Evolutionary conservation across 2,797 vertebrate species (phyloP).

Genomic region (Rhinogobio ventralis): DNA sequence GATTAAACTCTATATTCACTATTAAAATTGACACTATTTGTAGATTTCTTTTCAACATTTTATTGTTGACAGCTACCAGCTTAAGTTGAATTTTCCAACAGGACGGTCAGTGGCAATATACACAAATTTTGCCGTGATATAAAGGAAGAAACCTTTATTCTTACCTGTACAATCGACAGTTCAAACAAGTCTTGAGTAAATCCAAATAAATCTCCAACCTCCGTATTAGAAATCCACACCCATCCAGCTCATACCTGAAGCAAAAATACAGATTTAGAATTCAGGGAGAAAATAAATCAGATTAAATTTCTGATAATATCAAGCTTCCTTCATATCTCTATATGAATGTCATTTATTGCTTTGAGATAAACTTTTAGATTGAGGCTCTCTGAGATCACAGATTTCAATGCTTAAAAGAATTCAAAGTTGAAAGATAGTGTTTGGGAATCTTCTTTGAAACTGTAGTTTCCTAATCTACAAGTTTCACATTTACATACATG

Average conservation of each 20-base stretch:
- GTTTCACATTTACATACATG: neutral
- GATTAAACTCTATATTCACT: neutral
- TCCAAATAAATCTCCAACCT: conserved; percentile 24
- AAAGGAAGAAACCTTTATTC: neutral
- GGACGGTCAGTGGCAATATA: neutral
- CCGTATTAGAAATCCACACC: conserved; percentile 16
- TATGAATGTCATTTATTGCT: conserved; percentile 21
- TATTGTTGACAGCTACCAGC: neutral
- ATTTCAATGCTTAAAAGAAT: conserved; percentile 1
- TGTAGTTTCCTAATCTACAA: neutral
- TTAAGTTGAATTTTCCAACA: neutral
- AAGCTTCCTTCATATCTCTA: neutral
- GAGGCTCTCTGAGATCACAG: neutral
- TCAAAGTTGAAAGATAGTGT: neutral
- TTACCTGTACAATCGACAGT: neutral
- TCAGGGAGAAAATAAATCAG: neutral
- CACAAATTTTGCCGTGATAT: neutral
- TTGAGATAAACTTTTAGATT: conserved; percentile 12
- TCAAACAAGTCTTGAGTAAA: neutral
- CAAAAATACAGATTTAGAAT: conserved; percentile 21
- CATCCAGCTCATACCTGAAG: conserved; percentile 16
- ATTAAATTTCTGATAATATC: neutral
- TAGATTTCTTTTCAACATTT: neutral
- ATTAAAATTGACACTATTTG: neutral
- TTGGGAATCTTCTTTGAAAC: neutral